A percentile compares a stretch with the other conserved stretches of the same genome.
phyloP scores from a whole-genome alignment of 2,113 vertebrate species.

The Myotis davidii region DNA sequence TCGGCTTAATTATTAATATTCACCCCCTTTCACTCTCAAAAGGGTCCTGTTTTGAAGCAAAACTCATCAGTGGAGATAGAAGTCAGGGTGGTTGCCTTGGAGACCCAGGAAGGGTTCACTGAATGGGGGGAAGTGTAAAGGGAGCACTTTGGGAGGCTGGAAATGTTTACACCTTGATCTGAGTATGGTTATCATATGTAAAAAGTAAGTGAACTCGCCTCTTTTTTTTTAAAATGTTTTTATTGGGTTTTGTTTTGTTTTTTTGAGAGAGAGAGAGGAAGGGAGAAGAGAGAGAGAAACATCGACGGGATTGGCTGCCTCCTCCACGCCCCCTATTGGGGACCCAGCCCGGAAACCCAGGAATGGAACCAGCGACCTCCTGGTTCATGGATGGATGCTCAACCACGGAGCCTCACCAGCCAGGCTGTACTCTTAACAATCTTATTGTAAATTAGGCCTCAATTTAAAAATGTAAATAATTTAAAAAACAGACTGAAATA shows the following conservation, averaged over 20 bases:
- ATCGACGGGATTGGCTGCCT: too few relatives aligned
- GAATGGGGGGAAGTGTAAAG: neutral
- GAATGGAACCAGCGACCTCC: too few relatives aligned
- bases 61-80: neutral
- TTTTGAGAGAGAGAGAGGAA: too few relatives aligned
- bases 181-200: neutral
- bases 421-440: neutral
- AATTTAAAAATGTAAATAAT: neutral
- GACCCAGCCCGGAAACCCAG: too few relatives aligned
- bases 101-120: neutral
- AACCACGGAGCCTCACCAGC: too few relatives aligned
- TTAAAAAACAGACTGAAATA: neutral
- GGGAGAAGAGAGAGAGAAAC: too few relatives aligned
- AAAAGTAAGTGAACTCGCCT: neutral
- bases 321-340: too few relatives aligned
- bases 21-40: neutral
- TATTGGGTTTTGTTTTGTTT: too few relatives aligned
- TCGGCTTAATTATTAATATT: neutral
- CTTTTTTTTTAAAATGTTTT: neutral
- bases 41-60: neutral
- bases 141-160: neutral
- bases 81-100: neutral
- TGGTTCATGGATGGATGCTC: too few relatives aligned
- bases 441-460: neutral
- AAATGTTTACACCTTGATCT: neutral